A percentile compares a stretch with the other conserved stretches of the same genome.
Evolutionary conservation across 2,797 vertebrate genomes (phyloP).

Genomic region (Lutjanus argentimaculatus): DNA sequence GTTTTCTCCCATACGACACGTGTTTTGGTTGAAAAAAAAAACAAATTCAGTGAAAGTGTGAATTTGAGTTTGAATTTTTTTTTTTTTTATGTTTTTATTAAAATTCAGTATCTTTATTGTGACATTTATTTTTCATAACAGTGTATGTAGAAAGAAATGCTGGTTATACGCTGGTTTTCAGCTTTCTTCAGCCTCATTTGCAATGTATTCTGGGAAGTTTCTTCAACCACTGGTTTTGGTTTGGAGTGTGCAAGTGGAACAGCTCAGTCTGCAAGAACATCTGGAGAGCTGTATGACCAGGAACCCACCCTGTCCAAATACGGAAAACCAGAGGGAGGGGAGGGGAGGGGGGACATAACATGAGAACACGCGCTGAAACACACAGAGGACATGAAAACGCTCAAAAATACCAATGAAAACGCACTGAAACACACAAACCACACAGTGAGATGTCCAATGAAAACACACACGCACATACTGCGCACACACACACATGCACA

Average conservation of each 20-base stretch:
- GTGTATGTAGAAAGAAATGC: not conserved
- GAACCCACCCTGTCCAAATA: slow-evolving; percentile 47
- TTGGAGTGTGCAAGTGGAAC: slow-evolving; percentile 57
- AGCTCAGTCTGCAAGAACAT: slow-evolving; percentile 59
- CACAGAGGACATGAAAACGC: slow-evolving; percentile 21
- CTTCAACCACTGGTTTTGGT: slow-evolving; percentile 51
- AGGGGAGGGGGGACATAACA: slow-evolving; percentile 5
- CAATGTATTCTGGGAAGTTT: slow-evolving; percentile 40
- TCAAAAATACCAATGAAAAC: slow-evolving; percentile 2
- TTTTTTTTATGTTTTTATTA: not conserved
- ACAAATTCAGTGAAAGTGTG: not conserved
- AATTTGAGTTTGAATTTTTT: not conserved
- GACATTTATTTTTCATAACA: not conserved
- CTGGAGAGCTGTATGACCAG: slow-evolving; percentile 61
- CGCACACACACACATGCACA: slow-evolving; percentile 2
- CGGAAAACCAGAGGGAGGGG: slow-evolving; percentile 15
- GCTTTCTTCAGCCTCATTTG: slow-evolving; percentile 11
- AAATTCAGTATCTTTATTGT: not conserved
- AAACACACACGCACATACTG: slow-evolving; percentile 34
- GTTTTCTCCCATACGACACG: not conserved
- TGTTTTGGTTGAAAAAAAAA: not conserved
- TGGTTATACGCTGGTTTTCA: slow-evolving; percentile 3
- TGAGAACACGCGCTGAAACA: slow-evolving; percentile 25
- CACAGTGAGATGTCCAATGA: slow-evolving; percentile 32
- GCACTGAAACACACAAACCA: slow-evolving; percentile 23